Conservation (phyloP, 2,888 invertebrate genomes). For the Omphaloscelis lunosa region DNA sequence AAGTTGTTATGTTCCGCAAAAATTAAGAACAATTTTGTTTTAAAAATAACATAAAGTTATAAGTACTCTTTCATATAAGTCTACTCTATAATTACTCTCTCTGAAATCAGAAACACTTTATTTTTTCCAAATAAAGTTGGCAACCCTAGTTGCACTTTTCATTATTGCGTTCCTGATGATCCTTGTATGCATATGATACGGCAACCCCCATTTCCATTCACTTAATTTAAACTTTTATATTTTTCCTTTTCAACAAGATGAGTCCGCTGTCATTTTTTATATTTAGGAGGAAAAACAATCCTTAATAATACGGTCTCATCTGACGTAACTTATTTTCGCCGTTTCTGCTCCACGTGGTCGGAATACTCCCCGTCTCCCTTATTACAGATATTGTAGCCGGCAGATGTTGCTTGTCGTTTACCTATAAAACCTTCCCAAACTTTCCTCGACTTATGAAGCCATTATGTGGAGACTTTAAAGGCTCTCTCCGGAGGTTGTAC, state of each 20-base stretch:
- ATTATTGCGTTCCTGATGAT: neutral
- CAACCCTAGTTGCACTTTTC: neutral
- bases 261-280: constrained; percentile 26
- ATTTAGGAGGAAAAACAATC: constrained; percentile 49
- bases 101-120: no score
- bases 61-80: no score
- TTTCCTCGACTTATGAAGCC: constrained; percentile 66
- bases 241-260: neutral
- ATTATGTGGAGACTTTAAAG: constrained; percentile 66
- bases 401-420: constrained; percentile 73
- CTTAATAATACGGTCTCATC: constrained; percentile 57
- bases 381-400: constrained; percentile 65
- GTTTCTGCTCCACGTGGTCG: constrained; percentile 44
- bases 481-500: constrained; percentile 51
- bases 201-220: neutral
- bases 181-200: neutral
- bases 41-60: no score
- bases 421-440: constrained; percentile 66
- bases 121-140: no score
- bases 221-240: neutral
- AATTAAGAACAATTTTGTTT: no score
- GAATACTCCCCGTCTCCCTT: constrained; percentile 61
- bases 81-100: no score
- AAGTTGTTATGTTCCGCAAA: no score
- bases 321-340: constrained; percentile 61